These are phyloP conservation scores for Falcunculus frontatus DNA, from an alignment of 2,113 vertebrate species.

Conservation along the genomic window DNA sequence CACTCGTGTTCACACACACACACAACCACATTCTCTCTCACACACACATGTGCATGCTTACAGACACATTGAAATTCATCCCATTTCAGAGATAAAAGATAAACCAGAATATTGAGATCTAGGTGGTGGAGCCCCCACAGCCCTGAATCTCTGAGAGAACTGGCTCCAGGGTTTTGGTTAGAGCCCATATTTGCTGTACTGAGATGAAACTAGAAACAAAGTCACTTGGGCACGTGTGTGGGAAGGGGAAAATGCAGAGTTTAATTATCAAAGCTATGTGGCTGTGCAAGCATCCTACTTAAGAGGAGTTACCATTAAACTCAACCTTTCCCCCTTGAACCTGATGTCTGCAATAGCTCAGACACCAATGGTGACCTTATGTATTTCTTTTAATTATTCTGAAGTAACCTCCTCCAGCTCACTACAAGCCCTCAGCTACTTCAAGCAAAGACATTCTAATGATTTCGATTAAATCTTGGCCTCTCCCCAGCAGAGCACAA, in stretches of 20 bases:
- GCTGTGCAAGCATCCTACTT: constrained; percentile 61
- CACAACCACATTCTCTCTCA: neutral
- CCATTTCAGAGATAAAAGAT: neutral
- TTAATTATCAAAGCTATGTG: constrained; percentile 64
- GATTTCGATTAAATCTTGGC: constrained; percentile 87
- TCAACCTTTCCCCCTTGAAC: constrained; percentile 65
- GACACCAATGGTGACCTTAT: constrained; percentile 53
- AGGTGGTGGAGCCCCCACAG: neutral
- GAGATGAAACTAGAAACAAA: constrained; percentile 3
- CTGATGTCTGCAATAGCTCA: constrained; percentile 67
- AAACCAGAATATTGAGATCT: neutral
- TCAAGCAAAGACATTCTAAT: constrained; percentile 82
- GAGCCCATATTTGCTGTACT: neutral
- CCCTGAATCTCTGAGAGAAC: neutral
- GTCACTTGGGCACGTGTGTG: constrained; percentile 50
- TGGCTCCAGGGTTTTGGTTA: neutral
- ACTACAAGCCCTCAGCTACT: constrained; percentile 74
- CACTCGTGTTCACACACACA: neutral
- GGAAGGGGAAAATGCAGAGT: constrained; percentile 52
- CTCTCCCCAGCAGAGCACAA: constrained; percentile 77
- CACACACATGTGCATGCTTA: fast-evolving
- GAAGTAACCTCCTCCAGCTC: constrained; percentile 64
- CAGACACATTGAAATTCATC: neutral
- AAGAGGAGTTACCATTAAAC: constrained; percentile 65
- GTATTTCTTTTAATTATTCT: constrained; percentile 78